phyloP scores from a whole-genome alignment of 2,113 vertebrate species.

The Rutilus rutilus region DNA sequence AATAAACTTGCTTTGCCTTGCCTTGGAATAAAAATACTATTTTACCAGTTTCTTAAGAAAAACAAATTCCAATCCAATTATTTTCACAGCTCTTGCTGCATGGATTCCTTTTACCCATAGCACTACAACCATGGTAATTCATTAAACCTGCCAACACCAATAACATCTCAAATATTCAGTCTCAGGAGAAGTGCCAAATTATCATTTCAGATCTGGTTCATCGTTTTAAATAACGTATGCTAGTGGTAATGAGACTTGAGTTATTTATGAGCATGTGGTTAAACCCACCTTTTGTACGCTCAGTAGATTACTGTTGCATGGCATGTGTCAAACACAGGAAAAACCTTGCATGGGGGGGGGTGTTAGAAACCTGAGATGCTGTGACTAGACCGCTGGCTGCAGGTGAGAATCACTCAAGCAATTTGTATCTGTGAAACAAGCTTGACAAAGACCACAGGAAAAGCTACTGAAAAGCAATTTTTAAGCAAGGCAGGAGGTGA shows the following conservation, averaged over 20 bases:
- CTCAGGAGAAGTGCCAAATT: background rate
- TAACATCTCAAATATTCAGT: background rate
- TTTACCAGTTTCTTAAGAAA: background rate
- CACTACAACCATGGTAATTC: background rate
- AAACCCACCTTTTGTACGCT: background rate
- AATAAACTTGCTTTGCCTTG: no score
- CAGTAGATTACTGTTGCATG: background rate
- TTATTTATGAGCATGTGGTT: background rate
- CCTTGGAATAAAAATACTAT: background rate
- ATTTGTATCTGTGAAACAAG: constrained; percentile 21
- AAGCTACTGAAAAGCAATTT: background rate
- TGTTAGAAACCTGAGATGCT: constrained; percentile 22
- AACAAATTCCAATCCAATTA: background rate
- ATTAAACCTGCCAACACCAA: background rate
- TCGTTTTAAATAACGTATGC: background rate
- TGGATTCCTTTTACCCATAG: background rate
- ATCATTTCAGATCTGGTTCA: background rate
- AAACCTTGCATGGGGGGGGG: background rate
- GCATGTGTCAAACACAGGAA: background rate
- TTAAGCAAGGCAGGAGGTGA: no score
- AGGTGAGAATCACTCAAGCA: constrained; percentile 19
- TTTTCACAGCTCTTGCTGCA: background rate
- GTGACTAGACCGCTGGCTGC: background rate
- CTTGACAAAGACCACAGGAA: background rate
- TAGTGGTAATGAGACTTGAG: background rate